A percentile compares a stretch with the other conserved stretches of the same genome.
Conservation (phyloP, 1,140 invertebrate species). For the Caenorhabditis briggsae region DNA sequence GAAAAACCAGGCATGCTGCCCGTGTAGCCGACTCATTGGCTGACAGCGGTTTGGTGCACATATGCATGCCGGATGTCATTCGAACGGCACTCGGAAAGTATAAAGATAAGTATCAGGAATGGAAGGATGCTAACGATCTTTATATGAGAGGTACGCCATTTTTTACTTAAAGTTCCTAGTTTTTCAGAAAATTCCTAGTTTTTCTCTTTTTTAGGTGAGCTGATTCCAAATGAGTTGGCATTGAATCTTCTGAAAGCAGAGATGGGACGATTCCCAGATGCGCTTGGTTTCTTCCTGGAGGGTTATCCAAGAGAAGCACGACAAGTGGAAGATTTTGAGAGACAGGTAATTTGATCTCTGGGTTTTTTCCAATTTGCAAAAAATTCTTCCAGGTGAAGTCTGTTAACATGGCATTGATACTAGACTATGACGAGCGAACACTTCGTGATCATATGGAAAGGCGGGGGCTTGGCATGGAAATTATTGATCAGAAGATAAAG, state of each 20-base stretch:
- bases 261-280: constrained; percentile 76
- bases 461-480: constrained; percentile 70
- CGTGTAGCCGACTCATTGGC: constrained; percentile 70
- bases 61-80: constrained; percentile 77
- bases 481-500: constrained; percentile 76
- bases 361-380: background rate
- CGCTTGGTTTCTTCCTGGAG: constrained; percentile 74
- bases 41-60: constrained; percentile 75
- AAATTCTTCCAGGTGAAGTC: constrained; percentile 70
- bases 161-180: too few relatives aligned
- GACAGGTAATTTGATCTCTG: constrained; percentile 66
- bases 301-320: constrained; percentile 73
- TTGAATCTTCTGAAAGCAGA: constrained; percentile 76
- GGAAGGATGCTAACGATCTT: constrained; percentile 73
- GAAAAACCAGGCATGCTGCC: constrained; percentile 75
- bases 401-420: constrained; percentile 77
- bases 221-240: constrained; percentile 77
- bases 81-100: constrained; percentile 72
- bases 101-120: constrained; percentile 76
- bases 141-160: constrained; percentile 72
- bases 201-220: constrained; percentile 69
- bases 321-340: constrained; percentile 77
- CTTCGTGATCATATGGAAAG: constrained; percentile 74
- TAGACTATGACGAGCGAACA: constrained; percentile 77
- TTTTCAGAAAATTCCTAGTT: too few relatives aligned